Evolutionary conservation across 2,888 invertebrate species (phyloP).

Genomic region (Pseudoips prasinana): DNA sequence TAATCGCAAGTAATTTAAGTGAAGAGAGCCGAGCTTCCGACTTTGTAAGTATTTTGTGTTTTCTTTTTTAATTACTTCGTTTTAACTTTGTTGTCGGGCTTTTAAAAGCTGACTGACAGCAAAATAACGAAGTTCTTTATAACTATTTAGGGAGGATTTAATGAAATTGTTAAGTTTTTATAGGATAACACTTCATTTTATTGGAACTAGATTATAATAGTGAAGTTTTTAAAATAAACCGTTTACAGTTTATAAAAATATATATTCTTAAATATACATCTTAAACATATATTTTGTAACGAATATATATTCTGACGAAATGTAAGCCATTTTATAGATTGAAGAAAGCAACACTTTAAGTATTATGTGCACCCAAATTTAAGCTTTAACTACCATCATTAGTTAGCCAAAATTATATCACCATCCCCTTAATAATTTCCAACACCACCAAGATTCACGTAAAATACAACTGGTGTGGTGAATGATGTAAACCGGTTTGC

Average conservation of each 20-base stretch:
- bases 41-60: slow-evolving; percentile 82
- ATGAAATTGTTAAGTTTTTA: slow-evolving; percentile 71
- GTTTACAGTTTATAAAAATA: too few relatives aligned
- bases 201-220: slow-evolving; percentile 22
- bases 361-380: too few relatives aligned
- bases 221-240: too few relatives aligned
- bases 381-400: slow-evolving; percentile 19
- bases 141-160: slow-evolving; percentile 76
- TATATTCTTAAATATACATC: too few relatives aligned
- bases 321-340: too few relatives aligned
- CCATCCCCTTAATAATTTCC: background rate
- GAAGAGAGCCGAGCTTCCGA: slow-evolving; percentile 80
- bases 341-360: too few relatives aligned
- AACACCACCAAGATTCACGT: slow-evolving; percentile 19
- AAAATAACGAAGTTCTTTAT: slow-evolving; percentile 78
- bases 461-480: slow-evolving; percentile 47
- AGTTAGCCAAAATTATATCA: background rate
- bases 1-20: slow-evolving; percentile 82
- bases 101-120: slow-evolving; percentile 81
- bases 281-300: too few relatives aligned
- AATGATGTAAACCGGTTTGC: slow-evolving; percentile 55
- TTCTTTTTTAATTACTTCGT: slow-evolving; percentile 82
- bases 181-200: slow-evolving; percentile 53
- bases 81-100: slow-evolving; percentile 79
- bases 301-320: too few relatives aligned